These are phyloP conservation scores for Peromyscus maniculatus DNA, from an alignment of 2,113 vertebrate species.

Conservation along the genomic window DNA sequence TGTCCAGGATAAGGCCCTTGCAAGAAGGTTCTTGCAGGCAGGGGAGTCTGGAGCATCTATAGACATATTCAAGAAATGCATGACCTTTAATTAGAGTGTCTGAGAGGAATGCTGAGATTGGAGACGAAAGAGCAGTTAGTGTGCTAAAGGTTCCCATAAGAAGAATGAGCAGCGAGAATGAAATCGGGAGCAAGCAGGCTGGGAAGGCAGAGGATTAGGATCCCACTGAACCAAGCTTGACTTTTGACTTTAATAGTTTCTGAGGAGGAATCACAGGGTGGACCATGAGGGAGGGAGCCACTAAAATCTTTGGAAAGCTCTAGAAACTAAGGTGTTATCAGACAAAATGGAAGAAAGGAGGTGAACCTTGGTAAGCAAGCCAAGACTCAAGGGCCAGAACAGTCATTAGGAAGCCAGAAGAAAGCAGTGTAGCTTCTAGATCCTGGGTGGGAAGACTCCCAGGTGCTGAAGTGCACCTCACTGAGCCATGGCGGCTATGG, in stretches of 20 bases:
- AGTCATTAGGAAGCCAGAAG: not conserved
- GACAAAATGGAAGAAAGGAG: not conserved
- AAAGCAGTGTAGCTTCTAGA: not conserved
- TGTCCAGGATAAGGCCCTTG: not conserved
- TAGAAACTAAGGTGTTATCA: constrained; percentile 13
- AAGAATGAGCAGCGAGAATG: not conserved
- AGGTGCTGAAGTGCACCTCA: not conserved
- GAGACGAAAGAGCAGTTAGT: not conserved
- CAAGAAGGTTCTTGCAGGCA: not conserved
- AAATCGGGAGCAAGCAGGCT: not conserved
- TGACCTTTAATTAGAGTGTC: not conserved
- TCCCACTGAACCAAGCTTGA: not conserved
- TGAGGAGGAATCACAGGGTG: not conserved
- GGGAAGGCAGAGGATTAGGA: not conserved
- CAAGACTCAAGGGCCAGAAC: not conserved
- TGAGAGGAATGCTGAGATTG: not conserved
- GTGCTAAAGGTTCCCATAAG: not conserved
- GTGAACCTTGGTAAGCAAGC: not conserved
- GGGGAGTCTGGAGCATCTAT: not conserved
- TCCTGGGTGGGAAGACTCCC: not conserved
- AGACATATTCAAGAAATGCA: not conserved
- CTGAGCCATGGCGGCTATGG: not conserved
- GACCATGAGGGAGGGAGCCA: not conserved
- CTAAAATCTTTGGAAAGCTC: constrained; percentile 4
- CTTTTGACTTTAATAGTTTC: not conserved